A percentile compares a stretch with the other conserved stretches of the same genome.
These are phyloP conservation scores for Chlorospingus flavigularis DNA, from an alignment of 2,797 vertebrate genomes.

Conservation along the genomic window DNA sequence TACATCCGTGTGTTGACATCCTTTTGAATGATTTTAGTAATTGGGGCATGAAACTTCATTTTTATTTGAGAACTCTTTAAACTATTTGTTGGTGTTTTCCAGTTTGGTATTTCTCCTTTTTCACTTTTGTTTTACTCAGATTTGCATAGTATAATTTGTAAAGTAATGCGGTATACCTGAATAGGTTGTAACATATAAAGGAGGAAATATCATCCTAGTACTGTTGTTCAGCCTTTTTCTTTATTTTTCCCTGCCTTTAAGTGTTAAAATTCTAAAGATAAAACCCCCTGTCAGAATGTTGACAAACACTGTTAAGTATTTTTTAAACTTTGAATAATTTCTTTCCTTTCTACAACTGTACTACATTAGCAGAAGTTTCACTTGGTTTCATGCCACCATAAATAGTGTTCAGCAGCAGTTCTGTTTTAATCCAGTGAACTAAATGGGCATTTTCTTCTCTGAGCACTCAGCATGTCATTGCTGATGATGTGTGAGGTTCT, in stretches of 20 bases:
- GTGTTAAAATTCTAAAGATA: not conserved
- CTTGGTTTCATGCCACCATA: not conserved
- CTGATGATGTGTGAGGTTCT: not conserved
- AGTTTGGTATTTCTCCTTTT: not conserved
- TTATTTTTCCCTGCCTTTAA: not conserved
- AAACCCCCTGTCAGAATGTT: not conserved
- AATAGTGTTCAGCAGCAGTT: not conserved
- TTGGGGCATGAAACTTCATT: not conserved
- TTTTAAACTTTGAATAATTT: not conserved
- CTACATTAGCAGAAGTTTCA: not conserved
- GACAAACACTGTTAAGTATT: not conserved
- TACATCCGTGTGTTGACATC: not conserved
- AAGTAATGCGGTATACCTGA: not conserved
- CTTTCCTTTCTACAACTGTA: not conserved
- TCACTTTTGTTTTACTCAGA: not conserved
- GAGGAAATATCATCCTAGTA: not conserved
- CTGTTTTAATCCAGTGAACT: conserved; percentile 3
- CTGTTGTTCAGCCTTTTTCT: not conserved
- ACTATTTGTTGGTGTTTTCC: not conserved
- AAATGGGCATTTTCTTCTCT: not conserved
- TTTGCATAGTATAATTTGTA: not conserved
- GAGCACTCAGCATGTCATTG: not conserved
- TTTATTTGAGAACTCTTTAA: not conserved
- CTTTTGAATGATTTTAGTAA: not conserved
- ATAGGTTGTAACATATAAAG: not conserved